Conservation (phyloP, 2,113 vertebrate species). For the Serilophus lunatus region DNA sequence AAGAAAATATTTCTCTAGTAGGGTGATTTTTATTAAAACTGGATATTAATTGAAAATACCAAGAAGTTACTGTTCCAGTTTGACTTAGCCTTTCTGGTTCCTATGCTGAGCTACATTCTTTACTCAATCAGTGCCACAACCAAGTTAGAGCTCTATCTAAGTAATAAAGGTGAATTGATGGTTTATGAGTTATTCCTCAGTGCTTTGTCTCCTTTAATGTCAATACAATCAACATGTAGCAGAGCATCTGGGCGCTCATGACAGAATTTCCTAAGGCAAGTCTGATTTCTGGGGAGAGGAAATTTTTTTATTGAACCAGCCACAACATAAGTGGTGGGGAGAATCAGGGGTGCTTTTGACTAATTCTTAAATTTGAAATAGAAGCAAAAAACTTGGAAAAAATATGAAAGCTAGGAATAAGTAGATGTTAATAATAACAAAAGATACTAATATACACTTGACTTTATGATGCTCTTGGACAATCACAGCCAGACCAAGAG, state of each 20-base stretch:
- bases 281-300: not conserved
- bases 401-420: not conserved
- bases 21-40: not conserved
- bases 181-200: slow-evolving; percentile 31
- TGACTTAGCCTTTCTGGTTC: not conserved
- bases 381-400: not conserved
- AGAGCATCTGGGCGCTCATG: not conserved
- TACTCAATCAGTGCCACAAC: not conserved
- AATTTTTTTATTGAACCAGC: not conserved
- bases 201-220: slow-evolving; percentile 33
- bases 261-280: not conserved
- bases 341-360: not conserved
- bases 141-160: not conserved
- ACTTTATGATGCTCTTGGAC: not conserved
- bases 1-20: not conserved
- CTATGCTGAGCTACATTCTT: not conserved
- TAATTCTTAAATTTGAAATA: not conserved
- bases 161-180: slow-evolving; percentile 23
- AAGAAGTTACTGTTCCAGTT: not conserved
- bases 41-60: not conserved
- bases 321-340: not conserved
- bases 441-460: not conserved
- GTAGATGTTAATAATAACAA: not conserved
- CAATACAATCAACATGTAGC: not conserved
- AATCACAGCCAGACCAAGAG: not conserved